Evolutionary conservation across 2,797 vertebrate species (phyloP), one percentile per base, ranked within the genome.

Genomic region (Tympanoctomys barrerae): DNA sequence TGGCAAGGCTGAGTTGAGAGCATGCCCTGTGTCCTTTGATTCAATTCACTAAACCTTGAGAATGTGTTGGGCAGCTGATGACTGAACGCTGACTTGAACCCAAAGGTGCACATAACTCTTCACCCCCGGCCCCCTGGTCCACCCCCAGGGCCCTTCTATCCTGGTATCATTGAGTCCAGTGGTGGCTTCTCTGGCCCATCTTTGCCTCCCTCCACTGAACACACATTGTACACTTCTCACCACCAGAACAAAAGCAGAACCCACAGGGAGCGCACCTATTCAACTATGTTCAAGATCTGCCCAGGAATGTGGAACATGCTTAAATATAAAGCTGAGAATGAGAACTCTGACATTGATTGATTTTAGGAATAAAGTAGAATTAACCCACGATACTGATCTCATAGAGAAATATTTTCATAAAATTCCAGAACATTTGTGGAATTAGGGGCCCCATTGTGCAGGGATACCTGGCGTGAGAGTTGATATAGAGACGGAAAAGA

Each of bases 301-400:
- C 33, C 28, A 95, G 94, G 90, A 97, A 95, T 95, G 94, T 75
- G 42, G 95, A 92, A 97, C 62, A 52, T 80, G 57, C 92, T 90
- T 87, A 79, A 96, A 94, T 96, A 66, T 46, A 92, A 3, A 96
- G 89, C 70, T 93, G 97, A 77, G 79, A 97, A 95, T 89, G 94
- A 97, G 62, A 61, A 26, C 71, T 62, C 94, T 96, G 97, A 95
- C 92, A 95, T 94, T 94, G 97, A 3, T 97, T 96, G 96, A 95
- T 98, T 96, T 97, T 86, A 92, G 89, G 80, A 97, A 97, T 89
- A 96, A 98, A 96, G 85, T 57, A 90, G 68, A 97, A 94, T 96
- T 98, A 97, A 97, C 97, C 95, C 89, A 91, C 33, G 66, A 94
- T 52, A 93, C 90, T 52, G 66, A 73, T 96, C 94, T 91, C 94